These are phyloP conservation scores for Pseudomyrmex flavicornis DNA, from an alignment of 1,140 invertebrate genomes.

Conservation along the genomic window DNA sequence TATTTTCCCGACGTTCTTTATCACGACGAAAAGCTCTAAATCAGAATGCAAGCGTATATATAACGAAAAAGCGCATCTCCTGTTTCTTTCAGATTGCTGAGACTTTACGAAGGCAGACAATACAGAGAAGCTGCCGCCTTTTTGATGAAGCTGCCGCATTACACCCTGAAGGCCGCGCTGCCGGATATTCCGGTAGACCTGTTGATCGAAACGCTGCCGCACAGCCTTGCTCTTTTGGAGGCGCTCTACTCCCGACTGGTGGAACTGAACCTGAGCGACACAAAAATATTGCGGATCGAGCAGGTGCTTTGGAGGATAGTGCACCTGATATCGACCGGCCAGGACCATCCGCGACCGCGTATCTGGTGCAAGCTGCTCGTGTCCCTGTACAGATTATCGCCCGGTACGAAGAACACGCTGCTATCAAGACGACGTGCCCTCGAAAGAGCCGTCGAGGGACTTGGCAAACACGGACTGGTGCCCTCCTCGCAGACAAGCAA, in stretches of 20 bases:
- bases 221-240: constrained; percentile 93
- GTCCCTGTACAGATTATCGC: constrained; percentile 81
- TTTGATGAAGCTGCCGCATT: constrained; percentile 90
- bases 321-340: constrained; percentile 75
- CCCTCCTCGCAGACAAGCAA: constrained; percentile 69
- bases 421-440: constrained; percentile 89
- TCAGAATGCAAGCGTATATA: too few relatives aligned
- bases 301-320: constrained; percentile 80
- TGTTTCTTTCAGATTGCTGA: constrained; percentile 85
- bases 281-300: constrained; percentile 79
- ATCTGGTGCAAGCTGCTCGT: constrained; percentile 83
- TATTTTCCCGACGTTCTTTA: not conserved
- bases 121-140: constrained; percentile 92
- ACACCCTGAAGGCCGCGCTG: constrained; percentile 90
- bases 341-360: constrained; percentile 72
- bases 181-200: constrained; percentile 94
- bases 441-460: constrained; percentile 93
- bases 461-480: constrained; percentile 95
- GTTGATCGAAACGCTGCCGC: constrained; percentile 94
- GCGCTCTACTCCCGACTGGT: constrained; percentile 88
- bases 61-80: too few relatives aligned
- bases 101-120: constrained; percentile 91
- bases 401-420: constrained; percentile 87
- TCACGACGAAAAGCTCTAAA: not conserved
- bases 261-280: constrained; percentile 76